Percentiles rank a stretch among this genome's conserved stretches.
Conservation (phyloP, 2,797 vertebrate genomes). For the Huso huso region DNA sequence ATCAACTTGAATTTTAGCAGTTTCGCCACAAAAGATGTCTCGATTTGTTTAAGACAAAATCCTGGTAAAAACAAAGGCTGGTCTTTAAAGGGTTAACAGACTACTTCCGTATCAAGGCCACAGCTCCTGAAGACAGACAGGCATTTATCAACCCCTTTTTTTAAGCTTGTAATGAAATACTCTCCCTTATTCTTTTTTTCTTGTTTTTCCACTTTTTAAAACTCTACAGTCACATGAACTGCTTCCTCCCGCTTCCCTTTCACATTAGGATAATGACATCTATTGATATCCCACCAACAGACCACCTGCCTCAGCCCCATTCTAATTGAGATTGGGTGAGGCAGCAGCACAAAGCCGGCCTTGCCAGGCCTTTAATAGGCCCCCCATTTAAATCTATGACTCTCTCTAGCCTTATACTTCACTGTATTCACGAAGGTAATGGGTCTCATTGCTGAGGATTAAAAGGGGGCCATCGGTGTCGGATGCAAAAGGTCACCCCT, state of each 20-base stretch:
- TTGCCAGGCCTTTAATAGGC: background rate
- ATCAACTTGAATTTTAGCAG: too few relatives aligned
- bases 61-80: too few relatives aligned
- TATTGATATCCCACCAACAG: conserved; percentile 41
- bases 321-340: conserved; percentile 48
- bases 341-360: conserved; percentile 44
- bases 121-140: too few relatives aligned
- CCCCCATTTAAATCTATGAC: background rate
- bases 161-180: too few relatives aligned
- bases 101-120: too few relatives aligned
- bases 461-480: background rate
- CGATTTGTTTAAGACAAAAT: too few relatives aligned
- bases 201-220: too few relatives aligned
- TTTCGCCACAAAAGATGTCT: too few relatives aligned
- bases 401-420: background rate
- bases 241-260: conserved; percentile 43
- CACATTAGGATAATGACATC: conserved; percentile 37
- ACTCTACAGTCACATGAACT: background rate
- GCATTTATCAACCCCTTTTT: too few relatives aligned
- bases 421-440: background rate
- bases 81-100: too few relatives aligned
- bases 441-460: background rate
- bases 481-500: background rate
- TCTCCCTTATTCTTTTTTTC: too few relatives aligned
- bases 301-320: conserved; percentile 53